Base-by-base conservation (phyloP, 2,888 invertebrate species). In the Thereva nobilitata region DNA sequence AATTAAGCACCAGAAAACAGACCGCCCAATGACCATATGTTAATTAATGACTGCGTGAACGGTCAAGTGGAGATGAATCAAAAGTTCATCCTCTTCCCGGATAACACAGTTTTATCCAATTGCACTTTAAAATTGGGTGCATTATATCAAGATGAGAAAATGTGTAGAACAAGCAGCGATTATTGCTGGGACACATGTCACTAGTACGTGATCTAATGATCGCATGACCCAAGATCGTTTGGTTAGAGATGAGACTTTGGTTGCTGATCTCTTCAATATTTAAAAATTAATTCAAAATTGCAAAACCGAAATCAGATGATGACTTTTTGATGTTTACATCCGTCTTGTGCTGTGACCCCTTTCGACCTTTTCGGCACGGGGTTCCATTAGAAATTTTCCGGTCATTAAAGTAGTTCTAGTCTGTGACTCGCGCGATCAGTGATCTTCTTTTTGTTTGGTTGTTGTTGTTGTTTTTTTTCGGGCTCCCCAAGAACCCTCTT, bases 51-150 rank as follows among this genome's bases (percentile, higher is more conserved):
- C 57, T 59, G 45, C 47, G 47, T 23, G 23, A 41, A 10, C 55
- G 40, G 55, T 55, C 57, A 59, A 59, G 57, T 59, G 57, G 47
- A 12, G 44, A 56, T 44, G 44, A 56, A 44, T 42, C 56, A 44
- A 56, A 44, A 56, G 56, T 37, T 47, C 57, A 59, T 59, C 57
- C 23, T 23, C 23, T 23, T 23, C 23, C 23, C 57, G 57, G 57
- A 38, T 47, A 45, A 53, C 37, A 7, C 23, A 23, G 35, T 56
- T 56, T 56, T 41, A 56, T 56, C 38, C 56, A 56, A 56, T 56
- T 56, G 56, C 56, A 56, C 56, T 56, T 44, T 35, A 7, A 38
- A 59, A 12, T 23, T 47, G 47, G 47, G 40, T 59, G 12, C 35
- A 42, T 47, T 45, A 8, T 59, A 47, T 47, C 57, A 37, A 47